Evolutionary conservation across 2,113 vertebrate genomes (phyloP).

Genomic region (Sceloporus tristichus): DNA sequence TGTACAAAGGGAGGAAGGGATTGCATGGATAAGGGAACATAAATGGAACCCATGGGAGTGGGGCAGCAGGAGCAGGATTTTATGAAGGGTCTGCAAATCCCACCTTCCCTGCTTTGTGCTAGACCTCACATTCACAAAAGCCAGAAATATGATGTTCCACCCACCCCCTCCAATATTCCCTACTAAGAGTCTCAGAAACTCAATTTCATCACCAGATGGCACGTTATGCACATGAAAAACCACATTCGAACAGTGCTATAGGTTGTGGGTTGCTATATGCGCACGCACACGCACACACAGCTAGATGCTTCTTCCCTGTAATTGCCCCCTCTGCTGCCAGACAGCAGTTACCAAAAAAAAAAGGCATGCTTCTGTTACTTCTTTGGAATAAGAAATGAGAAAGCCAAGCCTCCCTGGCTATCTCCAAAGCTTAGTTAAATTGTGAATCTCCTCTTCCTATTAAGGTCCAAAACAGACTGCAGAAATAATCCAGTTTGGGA

Average conservation of each 20-base stretch:
- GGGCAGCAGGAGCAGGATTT: background rate
- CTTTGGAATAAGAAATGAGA: background rate
- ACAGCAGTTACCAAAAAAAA: background rate
- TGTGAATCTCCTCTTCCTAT: background rate
- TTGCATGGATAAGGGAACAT: background rate
- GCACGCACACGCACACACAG: background rate
- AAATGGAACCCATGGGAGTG: background rate
- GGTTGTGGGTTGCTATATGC: background rate
- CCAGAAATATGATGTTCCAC: background rate
- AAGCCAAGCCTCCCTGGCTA: background rate
- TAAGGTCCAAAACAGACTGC: background rate
- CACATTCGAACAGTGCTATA: background rate
- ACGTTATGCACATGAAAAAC: slow-evolving; percentile 25
- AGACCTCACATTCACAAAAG: background rate
- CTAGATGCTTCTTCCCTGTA: background rate
- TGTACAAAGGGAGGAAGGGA: background rate
- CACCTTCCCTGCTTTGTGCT: background rate
- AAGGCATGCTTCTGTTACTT: background rate
- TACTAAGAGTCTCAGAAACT: background rate
- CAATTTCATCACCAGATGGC: slow-evolving; percentile 24
- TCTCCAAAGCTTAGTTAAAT: background rate
- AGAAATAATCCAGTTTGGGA: too few relatives aligned
- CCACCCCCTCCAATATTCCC: background rate
- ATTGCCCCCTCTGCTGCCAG: background rate
- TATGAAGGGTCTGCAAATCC: background rate